These are phyloP conservation scores for Pyrocephalus nanus DNA, from an alignment of 2,797 vertebrate species.

Conservation along the genomic window DNA sequence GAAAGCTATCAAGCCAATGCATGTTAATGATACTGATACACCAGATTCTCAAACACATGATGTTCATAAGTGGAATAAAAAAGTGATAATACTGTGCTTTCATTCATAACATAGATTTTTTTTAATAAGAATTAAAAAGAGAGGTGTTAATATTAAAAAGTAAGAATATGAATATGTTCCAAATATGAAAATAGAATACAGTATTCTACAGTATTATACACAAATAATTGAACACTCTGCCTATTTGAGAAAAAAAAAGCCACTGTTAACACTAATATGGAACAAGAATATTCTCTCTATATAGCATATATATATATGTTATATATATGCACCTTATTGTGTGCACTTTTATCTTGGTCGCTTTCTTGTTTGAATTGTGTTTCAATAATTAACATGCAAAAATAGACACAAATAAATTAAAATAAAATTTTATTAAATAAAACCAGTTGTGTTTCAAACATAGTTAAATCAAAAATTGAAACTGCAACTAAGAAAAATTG, in stretches of 20 bases:
- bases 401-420: background rate
- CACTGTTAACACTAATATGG: background rate
- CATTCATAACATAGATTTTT: background rate
- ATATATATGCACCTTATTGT: background rate
- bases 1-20: slow-evolving; percentile 2
- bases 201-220: background rate
- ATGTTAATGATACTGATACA: slow-evolving; percentile 5
- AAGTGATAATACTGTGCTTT: background rate
- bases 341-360: background rate
- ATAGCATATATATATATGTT: background rate
- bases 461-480: background rate
- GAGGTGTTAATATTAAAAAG: background rate
- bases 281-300: background rate
- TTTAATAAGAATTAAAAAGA: background rate
- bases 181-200: background rate
- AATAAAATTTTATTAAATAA: background rate
- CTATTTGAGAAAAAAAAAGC: background rate
- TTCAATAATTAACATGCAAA: background rate
- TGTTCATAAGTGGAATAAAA: background rate
- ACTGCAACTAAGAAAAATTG: background rate
- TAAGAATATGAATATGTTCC: background rate
- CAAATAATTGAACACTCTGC: background rate
- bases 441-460: background rate
- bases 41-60: background rate
- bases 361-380: background rate